Base-by-base conservation (phyloP, 2,797 vertebrate species). In the Tympanoctomys barrerae region DNA sequence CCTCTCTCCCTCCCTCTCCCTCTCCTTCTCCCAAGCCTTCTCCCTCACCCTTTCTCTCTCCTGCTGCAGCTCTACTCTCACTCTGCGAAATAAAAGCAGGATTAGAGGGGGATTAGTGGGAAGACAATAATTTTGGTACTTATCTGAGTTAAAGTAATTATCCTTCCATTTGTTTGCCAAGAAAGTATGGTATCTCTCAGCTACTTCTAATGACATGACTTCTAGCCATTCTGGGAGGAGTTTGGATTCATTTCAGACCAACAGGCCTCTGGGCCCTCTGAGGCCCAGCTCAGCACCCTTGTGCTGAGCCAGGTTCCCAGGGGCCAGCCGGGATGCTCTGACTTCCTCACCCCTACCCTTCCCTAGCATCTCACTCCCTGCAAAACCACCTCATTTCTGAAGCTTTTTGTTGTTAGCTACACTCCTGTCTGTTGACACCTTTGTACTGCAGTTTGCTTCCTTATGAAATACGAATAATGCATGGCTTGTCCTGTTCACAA, bases 71-170 rank as follows among this genome's bases (percentile, higher is more conserved):
- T 68, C 31, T 80, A 59, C 62, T 91, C 84, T 75, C 24, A 81
- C 4, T 62, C 92, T 33, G 75, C 94, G 77, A 57, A 73, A 95
- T 88, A 24, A 79, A 22, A 91, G 11, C 1, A 10, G 54, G 36
- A 73, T 94, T 88, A 16, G 75, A 19, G 90, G 11, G 2, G 13
- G 46, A 57, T 22, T 39, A 18, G 3, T n/a, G 68, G 14, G 16
- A 82, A 92, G 59, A 64, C 2, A 87, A 24, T 49, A 83, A 71
- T 85, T 78, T 92, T 61, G 85, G 13, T n/a, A 88, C 89, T 73
- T 75, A 83, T 22, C 14, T 62, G 54, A 88, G 33, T 85, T 82
- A 42, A 96, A 90, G 68, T 73, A 31, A 64, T 77, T 77, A 57
- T 57, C 64, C 61, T 96, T 90, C 49, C 54, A 68, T n/a, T n/a